Evolutionary conservation across 1,140 invertebrate species (phyloP).

Genomic region (Drosophila grimshawi): DNA sequence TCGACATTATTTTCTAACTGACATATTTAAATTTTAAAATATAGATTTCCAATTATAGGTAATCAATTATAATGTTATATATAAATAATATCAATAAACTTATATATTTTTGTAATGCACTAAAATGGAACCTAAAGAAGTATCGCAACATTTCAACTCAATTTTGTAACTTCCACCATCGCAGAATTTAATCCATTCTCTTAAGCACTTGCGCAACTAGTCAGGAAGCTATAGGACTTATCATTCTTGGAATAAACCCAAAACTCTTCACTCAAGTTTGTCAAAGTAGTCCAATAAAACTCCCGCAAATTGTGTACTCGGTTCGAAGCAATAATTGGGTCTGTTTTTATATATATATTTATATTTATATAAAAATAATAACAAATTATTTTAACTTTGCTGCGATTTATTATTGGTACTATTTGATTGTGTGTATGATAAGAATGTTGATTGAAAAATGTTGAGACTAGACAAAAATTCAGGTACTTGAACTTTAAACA

Average conservation of each 20-base stretch:
- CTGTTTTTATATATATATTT: no score
- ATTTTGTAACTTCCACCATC: no score
- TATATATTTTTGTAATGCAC: no score
- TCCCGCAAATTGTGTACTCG: slow-evolving; percentile 30
- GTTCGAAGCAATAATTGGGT: background rate
- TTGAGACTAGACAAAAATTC: slow-evolving; percentile 23
- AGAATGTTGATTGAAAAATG: background rate
- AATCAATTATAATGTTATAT: no score
- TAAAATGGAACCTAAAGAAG: no score
- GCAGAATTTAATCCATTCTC: slow-evolving; percentile 1
- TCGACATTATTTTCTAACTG: no score
- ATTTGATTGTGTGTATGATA: background rate
- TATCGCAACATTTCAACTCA: no score
- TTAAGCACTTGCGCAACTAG: slow-evolving; percentile 30
- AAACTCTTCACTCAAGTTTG: slow-evolving; percentile 17
- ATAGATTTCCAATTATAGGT: no score
- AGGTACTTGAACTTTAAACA: slow-evolving; percentile 23
- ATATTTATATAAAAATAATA: background rate
- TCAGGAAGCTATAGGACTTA: slow-evolving; percentile 33
- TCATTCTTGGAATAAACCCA: slow-evolving; percentile 13
- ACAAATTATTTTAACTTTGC: background rate
- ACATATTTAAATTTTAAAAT: no score
- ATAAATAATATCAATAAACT: no score
- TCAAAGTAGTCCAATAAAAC: background rate
- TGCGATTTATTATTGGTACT: background rate